Conservation (phyloP, 2,888 invertebrate genomes). For the Hecatera dysodea region DNA sequence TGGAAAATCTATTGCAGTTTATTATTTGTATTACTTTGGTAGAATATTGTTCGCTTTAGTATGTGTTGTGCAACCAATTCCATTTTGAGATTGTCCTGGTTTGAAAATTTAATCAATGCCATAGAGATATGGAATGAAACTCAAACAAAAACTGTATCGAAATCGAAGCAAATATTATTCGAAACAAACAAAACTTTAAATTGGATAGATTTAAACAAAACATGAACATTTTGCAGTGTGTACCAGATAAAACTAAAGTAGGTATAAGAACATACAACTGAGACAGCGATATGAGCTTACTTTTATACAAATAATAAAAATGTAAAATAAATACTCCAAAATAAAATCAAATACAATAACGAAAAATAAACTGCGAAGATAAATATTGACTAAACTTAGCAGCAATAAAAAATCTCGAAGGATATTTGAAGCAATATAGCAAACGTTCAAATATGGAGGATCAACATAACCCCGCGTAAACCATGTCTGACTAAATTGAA, state of each 20-base stretch:
- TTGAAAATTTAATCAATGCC: slow-evolving; percentile 14
- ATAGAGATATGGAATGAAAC: background rate
- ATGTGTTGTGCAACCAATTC: background rate
- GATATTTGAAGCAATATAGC: slow-evolving; percentile 56
- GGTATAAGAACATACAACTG: background rate
- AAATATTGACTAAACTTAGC: slow-evolving; percentile 35
- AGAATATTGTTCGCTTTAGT: background rate
- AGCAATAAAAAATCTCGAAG: slow-evolving; percentile 42
- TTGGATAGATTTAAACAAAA: slow-evolving; percentile 1
- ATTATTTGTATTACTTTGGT: too few relatives aligned
- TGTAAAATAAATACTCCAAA: background rate
- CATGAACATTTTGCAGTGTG: background rate
- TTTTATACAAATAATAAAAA: background rate
- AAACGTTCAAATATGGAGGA: slow-evolving; percentile 62
- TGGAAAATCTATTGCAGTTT: slow-evolving; percentile 12
- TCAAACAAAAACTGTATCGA: background rate
- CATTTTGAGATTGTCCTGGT: background rate
- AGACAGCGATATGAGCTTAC: background rate
- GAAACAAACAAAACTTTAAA: background rate
- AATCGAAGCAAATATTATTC: background rate
- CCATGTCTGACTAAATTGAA: slow-evolving; percentile 61
- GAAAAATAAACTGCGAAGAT: slow-evolving; percentile 10
- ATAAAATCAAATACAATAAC: background rate
- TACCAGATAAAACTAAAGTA: background rate
- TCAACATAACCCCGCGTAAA: slow-evolving; percentile 60